These are phyloP conservation scores for Orestias chungarensis DNA, from an alignment of 2,797 vertebrate genomes.

Conservation along the genomic window DNA sequence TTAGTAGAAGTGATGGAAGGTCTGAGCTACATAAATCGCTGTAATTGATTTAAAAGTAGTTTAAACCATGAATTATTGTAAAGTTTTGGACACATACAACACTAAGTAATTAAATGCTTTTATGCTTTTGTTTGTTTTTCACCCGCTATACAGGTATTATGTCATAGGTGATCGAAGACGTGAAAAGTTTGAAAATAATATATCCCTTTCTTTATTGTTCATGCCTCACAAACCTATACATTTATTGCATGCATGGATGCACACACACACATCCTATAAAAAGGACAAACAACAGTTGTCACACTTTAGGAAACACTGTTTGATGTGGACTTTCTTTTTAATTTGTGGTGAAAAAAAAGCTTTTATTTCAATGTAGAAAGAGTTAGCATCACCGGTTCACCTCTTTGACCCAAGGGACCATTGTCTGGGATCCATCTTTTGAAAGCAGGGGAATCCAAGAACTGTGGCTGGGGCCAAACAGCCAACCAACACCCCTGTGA, in stretches of 20 bases:
- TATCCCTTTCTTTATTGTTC: too few species aligned
- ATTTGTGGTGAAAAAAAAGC: background rate
- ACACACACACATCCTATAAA: background rate
- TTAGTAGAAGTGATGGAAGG: too few species aligned
- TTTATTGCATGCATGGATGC: too few species aligned
- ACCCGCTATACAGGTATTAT: background rate
- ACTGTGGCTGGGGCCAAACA: conserved; percentile 54
- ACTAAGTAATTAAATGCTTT: background rate
- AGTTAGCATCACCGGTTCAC: conserved; percentile 12
- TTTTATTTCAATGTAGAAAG: background rate
- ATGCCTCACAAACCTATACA: too few species aligned
- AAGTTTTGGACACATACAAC: background rate
- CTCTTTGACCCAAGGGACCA: conserved; percentile 30
- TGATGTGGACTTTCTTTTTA: conserved; percentile 3
- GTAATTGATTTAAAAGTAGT: too few species aligned
- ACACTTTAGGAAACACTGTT: conserved; percentile 1
- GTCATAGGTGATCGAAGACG: background rate
- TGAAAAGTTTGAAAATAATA: background rate
- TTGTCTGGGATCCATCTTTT: conserved; percentile 23
- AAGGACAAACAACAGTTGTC: too few species aligned
- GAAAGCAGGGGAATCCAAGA: conserved; percentile 45
- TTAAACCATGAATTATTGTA: background rate
- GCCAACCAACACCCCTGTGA: conserved; percentile 51
- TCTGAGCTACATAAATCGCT: too few species aligned
- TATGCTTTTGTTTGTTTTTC: background rate